Conservation (phyloP, 1,140 invertebrate species). For the Heliconius hewitsoni region DNA sequence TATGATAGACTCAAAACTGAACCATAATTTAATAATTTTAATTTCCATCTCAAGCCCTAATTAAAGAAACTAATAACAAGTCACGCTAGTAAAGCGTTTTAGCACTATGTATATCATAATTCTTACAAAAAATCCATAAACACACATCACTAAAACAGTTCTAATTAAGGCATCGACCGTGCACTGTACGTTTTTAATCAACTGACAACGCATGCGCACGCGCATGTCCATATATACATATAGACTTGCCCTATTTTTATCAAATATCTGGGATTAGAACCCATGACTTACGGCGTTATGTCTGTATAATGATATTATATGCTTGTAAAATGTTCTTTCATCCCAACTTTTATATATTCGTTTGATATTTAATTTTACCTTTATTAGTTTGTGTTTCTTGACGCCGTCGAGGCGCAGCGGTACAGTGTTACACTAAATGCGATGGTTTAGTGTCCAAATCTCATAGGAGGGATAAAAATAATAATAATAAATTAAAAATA, state of each 20-base stretch:
- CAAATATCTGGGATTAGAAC: constrained; percentile 40
- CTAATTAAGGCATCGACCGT: constrained; percentile 79
- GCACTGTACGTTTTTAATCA: constrained; percentile 78
- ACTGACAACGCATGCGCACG: constrained; percentile 43
- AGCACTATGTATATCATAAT: not conserved
- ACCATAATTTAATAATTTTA: not conserved
- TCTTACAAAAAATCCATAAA: not conserved
- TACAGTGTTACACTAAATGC: too few species aligned
- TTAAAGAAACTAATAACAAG: too few species aligned
- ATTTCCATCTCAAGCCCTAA: not conserved
- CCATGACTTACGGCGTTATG: constrained; percentile 29
- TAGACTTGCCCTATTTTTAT: constrained; percentile 41
- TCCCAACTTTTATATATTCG: constrained; percentile 36
- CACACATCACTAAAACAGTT: constrained; percentile 54
- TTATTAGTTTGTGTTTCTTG: not conserved
- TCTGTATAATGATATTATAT: not conserved
- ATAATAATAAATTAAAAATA: too few species aligned
- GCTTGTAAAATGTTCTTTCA: constrained; percentile 35
- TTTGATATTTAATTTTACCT: constrained; percentile 22
- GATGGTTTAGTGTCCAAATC: not conserved
- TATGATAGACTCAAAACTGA: too few species aligned
- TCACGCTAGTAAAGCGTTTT: too few species aligned
- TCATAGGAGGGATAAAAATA: too few species aligned
- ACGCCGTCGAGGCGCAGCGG: too few species aligned
- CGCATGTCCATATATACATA: constrained; percentile 36